A percentile compares a stretch with the other conserved stretches of the same genome.
Evolutionary conservation across 2,888 invertebrate species (phyloP).

Genomic region (Limnephilus lunatus): DNA sequence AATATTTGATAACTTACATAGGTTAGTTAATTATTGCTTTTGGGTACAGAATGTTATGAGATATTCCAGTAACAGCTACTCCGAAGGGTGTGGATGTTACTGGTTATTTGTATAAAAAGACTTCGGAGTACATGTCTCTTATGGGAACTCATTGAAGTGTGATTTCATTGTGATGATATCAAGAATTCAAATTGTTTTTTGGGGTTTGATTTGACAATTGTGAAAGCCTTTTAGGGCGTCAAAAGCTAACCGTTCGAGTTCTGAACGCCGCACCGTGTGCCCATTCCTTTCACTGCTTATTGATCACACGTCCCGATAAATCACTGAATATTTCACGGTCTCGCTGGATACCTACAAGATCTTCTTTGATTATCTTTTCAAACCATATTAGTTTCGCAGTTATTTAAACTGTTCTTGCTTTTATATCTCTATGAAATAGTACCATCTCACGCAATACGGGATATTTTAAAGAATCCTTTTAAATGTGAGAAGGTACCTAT

Average conservation of each 20-base stretch:
- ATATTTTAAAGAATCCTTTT: not conserved
- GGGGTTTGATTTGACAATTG: constrained; percentile 54
- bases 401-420: not conserved
- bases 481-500: not conserved
- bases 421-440: not conserved
- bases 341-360: not conserved
- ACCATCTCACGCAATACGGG: not conserved
- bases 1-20: not conserved
- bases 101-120: constrained; percentile 25
- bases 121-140: constrained; percentile 22
- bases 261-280: not conserved
- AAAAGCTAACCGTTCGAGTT: constrained; percentile 54
- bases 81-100: not conserved
- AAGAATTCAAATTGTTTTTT: constrained; percentile 55
- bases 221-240: constrained; percentile 58
- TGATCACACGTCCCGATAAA: not conserved
- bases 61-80: not conserved
- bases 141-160: constrained; percentile 51
- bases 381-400: not conserved
- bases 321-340: not conserved
- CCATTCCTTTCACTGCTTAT: not conserved
- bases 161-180: constrained; percentile 57
- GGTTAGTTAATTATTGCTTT: not conserved
- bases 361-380: not conserved
- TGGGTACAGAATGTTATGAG: not conserved